Evolutionary conservation across 2,113 vertebrate genomes (phyloP), one percentile per base, ranked within the genome.

Genomic region (Rana temporaria): DNA sequence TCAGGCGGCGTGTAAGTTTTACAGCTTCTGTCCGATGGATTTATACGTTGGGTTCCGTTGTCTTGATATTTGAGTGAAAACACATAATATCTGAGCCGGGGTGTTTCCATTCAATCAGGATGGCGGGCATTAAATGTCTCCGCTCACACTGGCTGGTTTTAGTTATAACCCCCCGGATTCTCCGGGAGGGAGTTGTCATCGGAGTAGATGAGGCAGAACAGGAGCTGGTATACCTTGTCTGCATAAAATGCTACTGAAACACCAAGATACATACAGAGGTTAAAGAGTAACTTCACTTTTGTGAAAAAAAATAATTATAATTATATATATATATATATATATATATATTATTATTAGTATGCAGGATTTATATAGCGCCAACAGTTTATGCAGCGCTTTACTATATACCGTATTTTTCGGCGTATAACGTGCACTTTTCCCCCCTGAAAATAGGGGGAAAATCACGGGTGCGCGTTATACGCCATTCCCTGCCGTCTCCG

Each of bases 1-100:
- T 90, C 89, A 87, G 85, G 86, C 86, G 84, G 85, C 89, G 85
- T 70, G 86, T 88, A 90, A 89, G 91, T 92, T 92, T 91, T 90
- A 86, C 89, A 88, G 90, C 90, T 90, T 86, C 86, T 90, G 87
- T 53, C 72, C 52, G 80, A 72, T 79, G 88, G 91, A 91, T 93
- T 92, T 90, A 92, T 20, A 62, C 32, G n/a, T 84, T 63, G 7
- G 69, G 88, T 32, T 74, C 84, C 38, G 38, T 88, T 88, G 84
- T 18, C 86, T 88, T 86, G 88, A 79, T 87, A 63, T 55, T 75
- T 87, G 89, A 88, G 86, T 63, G 84, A 42, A 85, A 87, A 85
- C 67, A 59, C 83, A 81, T 68, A 85, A 88, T 22, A 62, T 81
- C 2, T 71, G 56, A 84, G 77, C 71, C 76, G 85, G 84, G 85